Base-by-base conservation (phyloP, 2,888 invertebrate species). In the Nymphalis urticae region DNA sequence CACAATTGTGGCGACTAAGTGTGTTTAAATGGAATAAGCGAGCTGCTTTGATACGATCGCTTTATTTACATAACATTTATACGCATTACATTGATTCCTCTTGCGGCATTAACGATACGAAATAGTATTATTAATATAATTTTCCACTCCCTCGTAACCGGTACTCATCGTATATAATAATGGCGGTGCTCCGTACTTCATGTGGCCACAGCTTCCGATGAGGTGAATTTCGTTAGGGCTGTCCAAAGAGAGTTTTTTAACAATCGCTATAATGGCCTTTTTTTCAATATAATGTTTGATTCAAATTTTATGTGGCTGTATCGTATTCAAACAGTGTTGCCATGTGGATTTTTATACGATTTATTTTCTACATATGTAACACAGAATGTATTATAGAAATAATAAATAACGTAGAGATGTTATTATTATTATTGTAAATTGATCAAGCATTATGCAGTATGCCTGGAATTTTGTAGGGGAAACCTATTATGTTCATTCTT, bases 81-180 rank as follows among this genome's bases (percentile, higher is more conserved):
- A 36, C 60, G 16, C 51, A 32, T 62, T 61, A 66, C 21, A 53
- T 48, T 42, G 6, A 60, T 59, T 48, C 48, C 17, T 54, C 42
- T 51, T 64, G 48, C 32, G 70, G 69, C 68, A 70, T 77, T 80
- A 82, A 82, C 80, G 82, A 76, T 76, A 75, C 68, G 64, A 73
- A 76, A 76, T 75, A 75, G 77, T 76, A 82, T 82, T 83, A 83
- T 84, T 82, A 82, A 81, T 83, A 48, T 54, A 58, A 50, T 75
- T 78, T 79, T 74, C 78, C 74, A 77, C 79, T 77, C 63, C 71
- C 51, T 19, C 19, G 56, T 61, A 77, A 61, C 66, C 51, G 58
- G 13, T 60, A 58, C 58, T 48, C 48, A 61, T 69, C 51, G 66
- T 71, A 48, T 36, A 64, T 64, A 58, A 65, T 56, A 66, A 66